Evolutionary conservation across 2,888 invertebrate species (phyloP).

Genomic region (Lycophotia porphyrea): DNA sequence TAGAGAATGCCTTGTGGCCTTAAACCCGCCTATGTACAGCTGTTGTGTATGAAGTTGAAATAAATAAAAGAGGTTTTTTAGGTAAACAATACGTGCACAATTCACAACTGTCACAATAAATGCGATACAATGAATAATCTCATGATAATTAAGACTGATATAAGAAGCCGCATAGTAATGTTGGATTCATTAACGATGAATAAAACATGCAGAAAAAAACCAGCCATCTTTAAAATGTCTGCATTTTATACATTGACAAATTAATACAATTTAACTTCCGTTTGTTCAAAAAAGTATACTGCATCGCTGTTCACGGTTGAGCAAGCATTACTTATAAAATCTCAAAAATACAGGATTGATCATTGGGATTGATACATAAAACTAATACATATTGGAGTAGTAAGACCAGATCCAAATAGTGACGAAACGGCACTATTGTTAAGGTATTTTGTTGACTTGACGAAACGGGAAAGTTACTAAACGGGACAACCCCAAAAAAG

Average conservation of each 20-base stretch:
- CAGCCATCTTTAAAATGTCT: not conserved
- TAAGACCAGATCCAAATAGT: too few relatives aligned
- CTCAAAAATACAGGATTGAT: not conserved
- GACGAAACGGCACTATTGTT: too few relatives aligned
- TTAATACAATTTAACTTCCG: not conserved
- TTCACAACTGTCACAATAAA: not conserved
- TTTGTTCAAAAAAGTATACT: not conserved
- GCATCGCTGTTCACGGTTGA: not conserved
- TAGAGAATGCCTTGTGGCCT: too few relatives aligned
- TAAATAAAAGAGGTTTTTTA: too few relatives aligned
- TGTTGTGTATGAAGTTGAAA: too few relatives aligned
- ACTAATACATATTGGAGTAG: too few relatives aligned
- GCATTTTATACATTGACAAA: not conserved
- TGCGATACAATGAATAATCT: not conserved
- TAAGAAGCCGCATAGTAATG: slow-evolving; percentile 2
- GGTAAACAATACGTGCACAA: not conserved
- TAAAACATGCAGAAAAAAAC: slow-evolving; percentile 15
- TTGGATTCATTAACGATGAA: slow-evolving; percentile 13
- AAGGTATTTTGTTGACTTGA: too few relatives aligned
- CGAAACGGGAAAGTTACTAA: too few relatives aligned
- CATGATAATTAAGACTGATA: slow-evolving; percentile 10
- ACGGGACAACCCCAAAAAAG: too few relatives aligned
- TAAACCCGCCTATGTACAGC: too few relatives aligned
- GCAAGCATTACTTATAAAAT: not conserved
- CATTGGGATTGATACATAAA: not conserved